Evolutionary conservation across 2,113 vertebrate genomes (phyloP).

Genomic region (Sebastes fasciatus): DNA sequence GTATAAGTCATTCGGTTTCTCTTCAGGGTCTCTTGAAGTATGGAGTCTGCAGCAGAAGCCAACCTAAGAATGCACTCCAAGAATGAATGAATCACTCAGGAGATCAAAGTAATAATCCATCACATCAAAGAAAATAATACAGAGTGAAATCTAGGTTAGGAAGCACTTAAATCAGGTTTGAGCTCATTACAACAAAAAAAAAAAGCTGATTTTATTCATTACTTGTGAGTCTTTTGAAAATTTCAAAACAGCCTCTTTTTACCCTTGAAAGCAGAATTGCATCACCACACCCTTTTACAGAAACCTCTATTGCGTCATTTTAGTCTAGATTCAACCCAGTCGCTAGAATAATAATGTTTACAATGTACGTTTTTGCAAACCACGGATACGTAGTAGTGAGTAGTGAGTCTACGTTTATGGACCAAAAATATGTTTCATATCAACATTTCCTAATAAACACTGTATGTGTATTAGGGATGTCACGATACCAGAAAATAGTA

Average conservation of each 20-base stretch:
- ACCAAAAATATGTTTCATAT: neutral
- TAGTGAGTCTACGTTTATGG: neutral
- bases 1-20: neutral
- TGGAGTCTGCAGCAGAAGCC: neutral
- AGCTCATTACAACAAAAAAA: neutral
- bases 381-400: too few species aligned
- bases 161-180: neutral
- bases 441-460: neutral
- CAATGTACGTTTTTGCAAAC: neutral
- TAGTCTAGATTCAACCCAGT: neutral
- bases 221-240: neutral
- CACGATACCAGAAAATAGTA: too few species aligned
- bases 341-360: neutral
- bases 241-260: neutral
- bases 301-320: neutral
- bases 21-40: neutral
- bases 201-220: neutral
- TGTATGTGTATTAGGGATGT: too few species aligned
- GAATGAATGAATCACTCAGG: neutral
- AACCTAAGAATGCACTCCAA: neutral
- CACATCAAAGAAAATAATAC: neutral
- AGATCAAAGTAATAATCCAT: neutral
- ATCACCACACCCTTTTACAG: neutral
- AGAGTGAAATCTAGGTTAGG: neutral
- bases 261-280: neutral